Conservation (phyloP, 2,113 vertebrate species). For the Eudyptes chrysolophus region DNA sequence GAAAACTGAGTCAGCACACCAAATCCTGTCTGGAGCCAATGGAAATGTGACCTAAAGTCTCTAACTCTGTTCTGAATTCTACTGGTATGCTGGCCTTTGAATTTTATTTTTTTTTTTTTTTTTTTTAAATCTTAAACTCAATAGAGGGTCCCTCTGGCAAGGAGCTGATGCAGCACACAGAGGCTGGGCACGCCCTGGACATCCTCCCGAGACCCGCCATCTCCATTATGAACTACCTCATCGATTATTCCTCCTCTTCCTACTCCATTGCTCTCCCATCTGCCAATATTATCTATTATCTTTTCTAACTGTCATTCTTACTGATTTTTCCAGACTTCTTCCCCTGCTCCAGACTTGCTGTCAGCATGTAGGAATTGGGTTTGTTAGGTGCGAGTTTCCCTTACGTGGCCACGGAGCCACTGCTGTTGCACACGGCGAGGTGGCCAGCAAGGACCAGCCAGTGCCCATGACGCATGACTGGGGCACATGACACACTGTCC, state of each 20-base stretch:
- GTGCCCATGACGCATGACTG: neutral
- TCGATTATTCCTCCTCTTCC: neutral
- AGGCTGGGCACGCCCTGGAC: neutral
- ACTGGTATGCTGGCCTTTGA: neutral
- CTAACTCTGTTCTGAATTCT: neutral
- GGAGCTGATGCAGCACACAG: neutral
- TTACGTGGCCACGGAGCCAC: rapidly evolving
- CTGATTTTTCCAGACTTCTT: neutral
- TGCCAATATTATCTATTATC: neutral
- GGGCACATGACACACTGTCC: rapidly evolving
- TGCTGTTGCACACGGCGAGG: rapidly evolving
- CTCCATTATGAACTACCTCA: neutral
- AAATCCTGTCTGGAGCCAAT: neutral
- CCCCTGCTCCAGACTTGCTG: neutral
- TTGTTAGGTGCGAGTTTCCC: neutral
- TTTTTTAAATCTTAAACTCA: neutral
- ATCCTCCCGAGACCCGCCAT: neutral
- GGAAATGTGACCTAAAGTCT: neutral
- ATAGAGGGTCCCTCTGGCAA: neutral
- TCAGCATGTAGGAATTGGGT: rapidly evolving
- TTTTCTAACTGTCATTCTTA: neutral
- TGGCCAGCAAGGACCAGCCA: neutral
- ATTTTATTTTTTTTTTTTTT: neutral
- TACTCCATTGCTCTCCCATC: neutral
- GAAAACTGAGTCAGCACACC: neutral